Percentiles rank a stretch among this genome's conserved stretches.
Conservation (phyloP, 1,140 invertebrate species). For the Zaprionus lachaisei region DNA sequence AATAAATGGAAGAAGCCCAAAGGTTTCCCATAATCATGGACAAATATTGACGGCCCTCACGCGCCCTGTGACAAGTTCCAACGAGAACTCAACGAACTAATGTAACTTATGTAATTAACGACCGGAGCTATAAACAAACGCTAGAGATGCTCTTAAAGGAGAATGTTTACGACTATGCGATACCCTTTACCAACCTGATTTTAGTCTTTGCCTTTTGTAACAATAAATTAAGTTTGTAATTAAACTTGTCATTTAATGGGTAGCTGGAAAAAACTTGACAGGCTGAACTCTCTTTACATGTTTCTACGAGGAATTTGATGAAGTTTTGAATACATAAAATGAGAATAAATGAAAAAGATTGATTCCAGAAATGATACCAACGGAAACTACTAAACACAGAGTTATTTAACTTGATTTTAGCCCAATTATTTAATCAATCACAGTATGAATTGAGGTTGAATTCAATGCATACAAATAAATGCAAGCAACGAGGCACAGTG, state of each 20-base stretch:
- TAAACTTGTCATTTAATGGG: not conserved
- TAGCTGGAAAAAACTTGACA: too few relatives aligned
- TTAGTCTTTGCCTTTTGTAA: not conserved
- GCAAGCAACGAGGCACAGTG: too few relatives aligned
- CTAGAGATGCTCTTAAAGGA: not conserved
- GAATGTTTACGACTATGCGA: not conserved
- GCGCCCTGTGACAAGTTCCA: slow-evolving; percentile 10
- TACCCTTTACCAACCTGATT: not conserved
- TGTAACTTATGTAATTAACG: slow-evolving; percentile 45
- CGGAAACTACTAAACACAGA: too few relatives aligned
- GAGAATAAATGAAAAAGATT: too few relatives aligned
- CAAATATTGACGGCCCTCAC: slow-evolving; percentile 30
- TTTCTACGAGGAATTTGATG: too few relatives aligned
- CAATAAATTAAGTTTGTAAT: not conserved
- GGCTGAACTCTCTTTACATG: too few relatives aligned
- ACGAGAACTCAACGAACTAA: slow-evolving; percentile 25
- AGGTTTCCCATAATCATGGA: slow-evolving; percentile 12
- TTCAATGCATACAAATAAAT: too few relatives aligned
- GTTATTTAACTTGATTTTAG: too few relatives aligned
- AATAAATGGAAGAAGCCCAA: slow-evolving; percentile 8
- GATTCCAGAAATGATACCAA: too few relatives aligned
- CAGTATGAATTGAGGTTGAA: too few relatives aligned
- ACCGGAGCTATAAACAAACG: not conserved
- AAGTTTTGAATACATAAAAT: too few relatives aligned
- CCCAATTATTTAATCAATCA: too few relatives aligned